phyloP scores from a whole-genome alignment of 2,113 vertebrate genomes.

The Saccopteryx leptura region DNA sequence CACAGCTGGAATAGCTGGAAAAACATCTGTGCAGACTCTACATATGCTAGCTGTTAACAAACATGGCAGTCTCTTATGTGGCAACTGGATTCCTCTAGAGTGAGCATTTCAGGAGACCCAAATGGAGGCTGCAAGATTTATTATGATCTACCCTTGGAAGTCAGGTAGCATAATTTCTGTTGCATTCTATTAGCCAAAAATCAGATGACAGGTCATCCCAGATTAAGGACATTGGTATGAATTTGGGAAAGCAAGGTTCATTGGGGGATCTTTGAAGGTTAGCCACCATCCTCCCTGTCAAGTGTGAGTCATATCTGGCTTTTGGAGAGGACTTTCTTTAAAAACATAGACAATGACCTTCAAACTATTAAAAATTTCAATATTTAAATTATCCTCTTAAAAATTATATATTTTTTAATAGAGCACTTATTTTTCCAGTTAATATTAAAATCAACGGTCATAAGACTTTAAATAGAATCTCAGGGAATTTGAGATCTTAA shows the following conservation, averaged over 20 bases:
- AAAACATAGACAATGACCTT: neutral
- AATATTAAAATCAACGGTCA: neutral
- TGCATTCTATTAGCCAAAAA: neutral
- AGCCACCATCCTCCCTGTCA: neutral
- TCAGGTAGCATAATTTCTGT: neutral
- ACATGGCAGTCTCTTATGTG: neutral
- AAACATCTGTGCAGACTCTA: neutral
- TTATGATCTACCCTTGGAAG: neutral
- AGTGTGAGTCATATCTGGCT: neutral
- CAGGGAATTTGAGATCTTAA: neutral
- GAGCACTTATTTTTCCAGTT: neutral
- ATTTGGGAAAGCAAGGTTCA: neutral
- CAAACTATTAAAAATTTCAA: neutral
- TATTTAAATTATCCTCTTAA: constrained; percentile 3
- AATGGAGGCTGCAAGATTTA: neutral
- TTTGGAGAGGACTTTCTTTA: neutral
- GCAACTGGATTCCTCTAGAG: neutral
- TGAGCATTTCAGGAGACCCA: neutral
- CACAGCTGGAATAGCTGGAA: neutral
- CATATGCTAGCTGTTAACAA: neutral
- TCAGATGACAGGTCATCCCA: neutral
- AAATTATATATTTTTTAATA: neutral
- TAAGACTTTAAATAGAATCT: constrained; percentile 30
- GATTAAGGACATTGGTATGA: neutral
- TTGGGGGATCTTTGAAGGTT: neutral